These are phyloP conservation scores for Synanthedon myopaeformis DNA, from an alignment of 2,888 invertebrate genomes.

Conservation along the genomic window DNA sequence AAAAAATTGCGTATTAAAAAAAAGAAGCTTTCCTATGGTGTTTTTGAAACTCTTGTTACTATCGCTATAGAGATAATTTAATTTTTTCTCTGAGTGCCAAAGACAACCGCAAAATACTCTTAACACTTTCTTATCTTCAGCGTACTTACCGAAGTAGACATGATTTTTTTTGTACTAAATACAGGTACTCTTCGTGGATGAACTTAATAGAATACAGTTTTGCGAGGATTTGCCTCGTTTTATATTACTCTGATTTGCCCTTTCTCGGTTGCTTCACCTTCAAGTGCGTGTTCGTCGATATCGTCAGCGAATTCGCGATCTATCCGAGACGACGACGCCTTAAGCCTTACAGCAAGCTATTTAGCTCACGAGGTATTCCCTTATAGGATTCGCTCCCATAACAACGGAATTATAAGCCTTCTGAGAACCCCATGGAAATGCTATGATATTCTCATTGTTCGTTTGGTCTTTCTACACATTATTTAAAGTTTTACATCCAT, in stretches of 20 bases:
- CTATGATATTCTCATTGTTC: not conserved
- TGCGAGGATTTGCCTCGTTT: slow-evolving; percentile 60
- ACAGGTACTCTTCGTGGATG: slow-evolving; percentile 38
- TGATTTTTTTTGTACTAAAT: slow-evolving; percentile 31
- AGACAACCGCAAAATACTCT: no score
- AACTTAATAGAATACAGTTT: slow-evolving; percentile 51
- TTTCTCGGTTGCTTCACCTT: slow-evolving; percentile 68
- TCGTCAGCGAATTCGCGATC: slow-evolving; percentile 36
- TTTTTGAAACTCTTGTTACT: no score
- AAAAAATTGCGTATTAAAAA: no score
- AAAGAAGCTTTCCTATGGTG: no score
- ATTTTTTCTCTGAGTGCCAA: no score
- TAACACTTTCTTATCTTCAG: not conserved
- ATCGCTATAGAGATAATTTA: no score
- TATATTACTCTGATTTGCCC: slow-evolving; percentile 65
- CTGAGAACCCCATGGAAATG: not conserved
- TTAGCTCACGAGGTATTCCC: slow-evolving; percentile 9
- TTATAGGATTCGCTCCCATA: slow-evolving; percentile 1
- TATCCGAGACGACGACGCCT: slow-evolving; percentile 1
- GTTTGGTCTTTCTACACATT: no score
- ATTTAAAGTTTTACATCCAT: no score
- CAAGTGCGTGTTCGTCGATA: slow-evolving; percentile 43
- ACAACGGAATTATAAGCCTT: not conserved
- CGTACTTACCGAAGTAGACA: slow-evolving; percentile 45
- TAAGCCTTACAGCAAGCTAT: not conserved